These are phyloP conservation scores for Oxygymnocypris stewartii DNA, from an alignment of 2,113 vertebrate genomes.

Conservation along the genomic window DNA sequence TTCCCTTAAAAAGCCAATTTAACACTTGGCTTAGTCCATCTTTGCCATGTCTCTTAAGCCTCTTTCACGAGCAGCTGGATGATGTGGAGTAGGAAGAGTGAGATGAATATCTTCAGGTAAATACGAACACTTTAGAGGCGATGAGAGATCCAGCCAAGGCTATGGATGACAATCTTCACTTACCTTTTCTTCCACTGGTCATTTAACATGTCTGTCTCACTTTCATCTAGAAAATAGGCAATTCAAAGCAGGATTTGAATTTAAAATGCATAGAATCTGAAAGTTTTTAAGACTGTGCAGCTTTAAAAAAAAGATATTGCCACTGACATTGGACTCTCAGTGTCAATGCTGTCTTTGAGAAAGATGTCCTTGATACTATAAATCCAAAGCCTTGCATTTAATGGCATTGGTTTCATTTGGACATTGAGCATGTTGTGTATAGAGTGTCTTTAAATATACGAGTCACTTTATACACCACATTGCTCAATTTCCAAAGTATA, in stretches of 20 bases:
- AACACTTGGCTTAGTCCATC: conserved; percentile 77
- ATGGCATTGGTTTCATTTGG: not conserved
- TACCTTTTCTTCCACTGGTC: not conserved
- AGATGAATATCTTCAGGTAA: conserved; percentile 13
- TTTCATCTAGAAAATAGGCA: not conserved
- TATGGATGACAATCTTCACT: not conserved
- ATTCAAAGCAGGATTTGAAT: not conserved
- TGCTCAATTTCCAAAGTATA: no score
- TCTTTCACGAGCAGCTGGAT: not conserved
- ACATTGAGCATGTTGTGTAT: not conserved
- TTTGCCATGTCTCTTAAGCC: conserved; percentile 67
- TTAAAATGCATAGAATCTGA: not conserved
- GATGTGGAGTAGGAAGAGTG: not conserved
- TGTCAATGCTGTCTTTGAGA: not conserved
- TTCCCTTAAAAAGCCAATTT: conserved; percentile 79
- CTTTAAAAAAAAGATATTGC: not conserved
- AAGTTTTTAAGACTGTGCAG: not conserved
- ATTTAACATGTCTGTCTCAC: not conserved
- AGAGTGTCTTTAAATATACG: not conserved
- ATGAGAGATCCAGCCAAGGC: not conserved
- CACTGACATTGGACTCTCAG: not conserved
- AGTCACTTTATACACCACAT: not conserved
- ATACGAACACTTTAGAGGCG: conserved; percentile 9
- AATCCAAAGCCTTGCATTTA: not conserved
- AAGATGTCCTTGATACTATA: not conserved